Conservation (phyloP, 2,888 invertebrate genomes). For the Lycaena phlaeas region DNA sequence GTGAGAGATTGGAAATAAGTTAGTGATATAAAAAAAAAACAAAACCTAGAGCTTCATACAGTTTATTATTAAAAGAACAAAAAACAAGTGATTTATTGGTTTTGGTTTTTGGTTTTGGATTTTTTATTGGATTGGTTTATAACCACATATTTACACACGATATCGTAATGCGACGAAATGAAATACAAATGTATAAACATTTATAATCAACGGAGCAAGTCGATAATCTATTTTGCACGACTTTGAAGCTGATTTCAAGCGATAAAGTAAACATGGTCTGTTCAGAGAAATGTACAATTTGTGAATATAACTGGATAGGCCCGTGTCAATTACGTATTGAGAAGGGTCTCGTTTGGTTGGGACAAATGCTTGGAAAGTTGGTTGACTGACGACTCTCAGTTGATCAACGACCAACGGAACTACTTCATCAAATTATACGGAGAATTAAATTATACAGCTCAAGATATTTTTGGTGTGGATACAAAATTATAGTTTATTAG, state of each 20-base stretch:
- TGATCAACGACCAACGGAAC: background rate
- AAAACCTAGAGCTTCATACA: too few species aligned
- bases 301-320: slow-evolving; percentile 61
- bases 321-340: slow-evolving; percentile 66
- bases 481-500: too few species aligned
- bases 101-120: too few species aligned
- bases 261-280: slow-evolving; percentile 22
- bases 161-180: too few species aligned
- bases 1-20: too few species aligned
- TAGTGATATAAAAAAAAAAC: too few species aligned
- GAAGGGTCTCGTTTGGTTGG: slow-evolving; percentile 49
- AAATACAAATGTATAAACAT: too few species aligned
- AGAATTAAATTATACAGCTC: background rate
- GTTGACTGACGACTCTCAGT: background rate
- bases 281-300: slow-evolving; percentile 44
- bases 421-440: background rate
- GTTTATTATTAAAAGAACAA: too few species aligned
- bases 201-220: slow-evolving; percentile 1
- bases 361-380: slow-evolving; percentile 55
- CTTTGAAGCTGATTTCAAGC: slow-evolving; percentile 2
- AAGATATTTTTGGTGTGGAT: background rate
- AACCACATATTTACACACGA: too few species aligned
- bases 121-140: too few species aligned
- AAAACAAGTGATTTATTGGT: too few species aligned
- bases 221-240: too few species aligned